These are phyloP conservation scores for Anoplophora glabripennis DNA, from an alignment of 1,140 invertebrate genomes.

Conservation along the genomic window DNA sequence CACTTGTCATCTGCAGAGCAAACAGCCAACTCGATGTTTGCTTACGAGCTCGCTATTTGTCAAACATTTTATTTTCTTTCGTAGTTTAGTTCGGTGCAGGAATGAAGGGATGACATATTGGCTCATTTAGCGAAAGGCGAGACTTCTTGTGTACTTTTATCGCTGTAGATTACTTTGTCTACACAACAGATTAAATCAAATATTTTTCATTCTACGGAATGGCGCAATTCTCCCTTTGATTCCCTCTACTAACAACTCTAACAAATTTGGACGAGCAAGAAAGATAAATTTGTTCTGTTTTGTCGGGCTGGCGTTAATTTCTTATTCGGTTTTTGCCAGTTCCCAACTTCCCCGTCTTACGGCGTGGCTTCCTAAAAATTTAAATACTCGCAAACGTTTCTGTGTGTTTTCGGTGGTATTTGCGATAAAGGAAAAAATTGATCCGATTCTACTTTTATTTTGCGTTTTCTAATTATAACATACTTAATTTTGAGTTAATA, in stretches of 20 bases:
- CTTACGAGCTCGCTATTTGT: conserved; percentile 47
- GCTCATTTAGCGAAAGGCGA: conserved; percentile 45
- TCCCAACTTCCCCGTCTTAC: too few species aligned
- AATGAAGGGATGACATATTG: conserved; percentile 45
- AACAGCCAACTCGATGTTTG: conserved; percentile 28
- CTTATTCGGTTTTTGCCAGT: too few species aligned
- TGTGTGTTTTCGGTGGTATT: too few species aligned
- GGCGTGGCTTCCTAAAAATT: too few species aligned
- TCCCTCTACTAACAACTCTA: conserved; percentile 11
- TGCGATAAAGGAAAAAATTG: too few species aligned
- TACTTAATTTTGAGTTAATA: too few species aligned
- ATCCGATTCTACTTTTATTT: too few species aligned
- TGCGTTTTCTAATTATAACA: too few species aligned
- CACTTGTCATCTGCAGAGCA: too few species aligned
- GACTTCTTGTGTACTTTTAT: conserved; percentile 48
- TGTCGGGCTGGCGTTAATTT: too few species aligned
- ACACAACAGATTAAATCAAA: conserved; percentile 49
- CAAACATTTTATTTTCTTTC: conserved; percentile 50
- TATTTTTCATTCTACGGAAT: conserved; percentile 42
- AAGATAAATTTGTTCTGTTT: conserved; percentile 11
- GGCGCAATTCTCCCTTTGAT: conserved; percentile 13
- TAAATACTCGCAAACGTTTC: too few species aligned
- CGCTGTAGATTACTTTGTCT: conserved; percentile 47
- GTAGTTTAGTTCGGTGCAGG: conserved; percentile 29
- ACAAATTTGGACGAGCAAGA: conserved; percentile 6